These are phyloP conservation scores for Drosophila punjabiensis DNA, from an alignment of 1,140 invertebrate species.

Conservation along the genomic window DNA sequence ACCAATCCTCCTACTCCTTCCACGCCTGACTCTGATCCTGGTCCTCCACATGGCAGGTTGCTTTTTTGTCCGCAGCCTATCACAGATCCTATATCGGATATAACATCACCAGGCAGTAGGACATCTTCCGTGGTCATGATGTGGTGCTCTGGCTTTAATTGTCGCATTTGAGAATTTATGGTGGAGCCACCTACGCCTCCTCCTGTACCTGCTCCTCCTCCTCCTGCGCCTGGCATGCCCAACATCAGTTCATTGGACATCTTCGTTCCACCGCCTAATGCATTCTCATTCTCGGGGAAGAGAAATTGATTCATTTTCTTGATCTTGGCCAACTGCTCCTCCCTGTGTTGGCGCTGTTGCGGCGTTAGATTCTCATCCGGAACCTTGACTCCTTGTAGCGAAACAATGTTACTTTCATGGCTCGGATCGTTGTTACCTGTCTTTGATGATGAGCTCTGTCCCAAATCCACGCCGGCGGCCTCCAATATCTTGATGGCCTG, in stretches of 20 bases:
- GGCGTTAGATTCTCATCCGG: slow-evolving; percentile 98
- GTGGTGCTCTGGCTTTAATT: slow-evolving; percentile 59
- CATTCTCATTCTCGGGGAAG: slow-evolving; percentile 90
- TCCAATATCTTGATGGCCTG: slow-evolving; percentile 68
- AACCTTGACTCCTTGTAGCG: slow-evolving; percentile 93
- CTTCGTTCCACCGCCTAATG: slow-evolving; percentile 29
- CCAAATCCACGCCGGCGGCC: slow-evolving; percentile 63
- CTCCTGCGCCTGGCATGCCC: slow-evolving; percentile 34
- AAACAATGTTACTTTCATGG: slow-evolving; percentile 86
- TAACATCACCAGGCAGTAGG: slow-evolving; percentile 54
- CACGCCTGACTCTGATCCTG: slow-evolving; percentile 20
- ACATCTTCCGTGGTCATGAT: slow-evolving; percentile 48
- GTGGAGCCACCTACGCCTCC: slow-evolving; percentile 1
- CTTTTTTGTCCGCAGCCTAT: slow-evolving; percentile 57
- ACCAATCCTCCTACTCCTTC: slow-evolving; percentile 28
- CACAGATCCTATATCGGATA: slow-evolving; percentile 59
- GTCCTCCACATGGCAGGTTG: slow-evolving; percentile 38
- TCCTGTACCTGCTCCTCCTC: slow-evolving; percentile 2
- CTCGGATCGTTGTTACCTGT: slow-evolving; percentile 35
- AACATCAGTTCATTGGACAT: slow-evolving; percentile 50
- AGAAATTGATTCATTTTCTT: slow-evolving; percentile 97
- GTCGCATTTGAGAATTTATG: slow-evolving; percentile 58
- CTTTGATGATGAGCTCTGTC: slow-evolving; percentile 35
- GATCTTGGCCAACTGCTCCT: slow-evolving; percentile 95
- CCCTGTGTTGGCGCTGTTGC: slow-evolving; percentile 96